These are phyloP conservation scores for Cygnus atratus DNA, from an alignment of 2,113 vertebrate genomes.

Conservation along the genomic window DNA sequence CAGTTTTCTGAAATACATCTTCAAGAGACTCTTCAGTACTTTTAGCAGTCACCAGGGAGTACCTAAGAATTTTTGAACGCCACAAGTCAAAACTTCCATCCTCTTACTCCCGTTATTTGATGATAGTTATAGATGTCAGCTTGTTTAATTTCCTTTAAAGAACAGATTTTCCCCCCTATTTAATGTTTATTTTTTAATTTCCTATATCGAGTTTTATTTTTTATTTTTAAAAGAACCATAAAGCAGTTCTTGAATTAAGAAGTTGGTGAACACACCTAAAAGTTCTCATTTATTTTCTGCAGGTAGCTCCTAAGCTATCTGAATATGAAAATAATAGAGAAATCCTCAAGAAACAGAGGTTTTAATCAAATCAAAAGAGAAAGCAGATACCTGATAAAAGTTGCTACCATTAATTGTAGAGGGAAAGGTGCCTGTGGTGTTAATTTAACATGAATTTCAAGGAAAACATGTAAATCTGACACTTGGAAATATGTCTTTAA, in stretches of 20 bases:
- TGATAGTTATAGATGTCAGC: not conserved
- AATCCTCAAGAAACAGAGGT: not conserved
- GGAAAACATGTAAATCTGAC: not conserved
- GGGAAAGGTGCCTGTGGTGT: not conserved
- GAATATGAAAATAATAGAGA: not conserved
- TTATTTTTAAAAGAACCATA: not conserved
- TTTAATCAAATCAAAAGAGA: not conserved
- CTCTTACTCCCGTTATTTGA: not conserved
- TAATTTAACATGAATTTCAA: not conserved
- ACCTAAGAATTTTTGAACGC: not conserved
- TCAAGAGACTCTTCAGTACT: not conserved
- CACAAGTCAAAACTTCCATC: not conserved
- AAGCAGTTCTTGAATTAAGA: not conserved
- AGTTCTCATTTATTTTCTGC: not conserved
- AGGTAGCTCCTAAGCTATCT: not conserved
- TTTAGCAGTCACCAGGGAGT: not conserved
- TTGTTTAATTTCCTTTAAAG: not conserved
- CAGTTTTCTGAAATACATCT: not conserved
- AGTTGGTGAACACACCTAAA: not conserved
- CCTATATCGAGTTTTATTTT: not conserved
- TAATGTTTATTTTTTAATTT: not conserved
- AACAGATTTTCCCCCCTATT: not conserved
- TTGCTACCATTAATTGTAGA: not conserved
- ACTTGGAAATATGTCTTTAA: not conserved
- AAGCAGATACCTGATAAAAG: not conserved